These are phyloP conservation scores for Spondyliosoma cantharus DNA, from an alignment of 2,797 vertebrate species.

Conservation along the genomic window DNA sequence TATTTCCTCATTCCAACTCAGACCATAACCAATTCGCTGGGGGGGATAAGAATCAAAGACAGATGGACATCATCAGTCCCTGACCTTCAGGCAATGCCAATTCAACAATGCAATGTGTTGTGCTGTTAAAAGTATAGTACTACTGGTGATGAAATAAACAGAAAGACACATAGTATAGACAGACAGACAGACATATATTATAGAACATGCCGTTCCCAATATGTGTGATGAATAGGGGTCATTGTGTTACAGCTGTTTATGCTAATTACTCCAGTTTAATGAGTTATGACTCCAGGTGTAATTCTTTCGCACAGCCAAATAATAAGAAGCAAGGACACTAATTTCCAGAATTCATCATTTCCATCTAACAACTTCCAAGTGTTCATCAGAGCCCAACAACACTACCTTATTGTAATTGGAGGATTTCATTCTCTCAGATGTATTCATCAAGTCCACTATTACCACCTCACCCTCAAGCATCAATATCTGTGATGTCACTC, in stretches of 20 bases:
- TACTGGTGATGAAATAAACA: slow-evolving; percentile 44
- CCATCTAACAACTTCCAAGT: slow-evolving; percentile 69
- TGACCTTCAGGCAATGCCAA: slow-evolving; percentile 78
- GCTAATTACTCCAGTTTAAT: slow-evolving; percentile 84
- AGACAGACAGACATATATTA: slow-evolving; percentile 57
- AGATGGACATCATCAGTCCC: slow-evolving; percentile 76
- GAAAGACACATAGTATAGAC: slow-evolving; percentile 23
- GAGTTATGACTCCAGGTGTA: slow-evolving; percentile 81
- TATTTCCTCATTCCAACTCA: slow-evolving; percentile 68
- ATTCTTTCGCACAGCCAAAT: slow-evolving; percentile 75
- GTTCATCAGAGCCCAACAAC: slow-evolving; percentile 70
- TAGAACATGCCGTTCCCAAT: slow-evolving; percentile 72
- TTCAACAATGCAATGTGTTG: slow-evolving; percentile 63
- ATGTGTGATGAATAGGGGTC: slow-evolving; percentile 84
- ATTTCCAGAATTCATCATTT: slow-evolving; percentile 79
- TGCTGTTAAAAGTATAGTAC: slow-evolving; percentile 55
- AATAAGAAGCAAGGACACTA: slow-evolving; percentile 74
- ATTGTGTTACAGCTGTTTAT: slow-evolving; percentile 83
- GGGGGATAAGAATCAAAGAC: slow-evolving; percentile 75
- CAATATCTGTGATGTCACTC: slow-evolving; percentile 61
- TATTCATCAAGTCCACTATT: slow-evolving; percentile 43
- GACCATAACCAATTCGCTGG: slow-evolving; percentile 71
- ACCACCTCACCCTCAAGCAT: slow-evolving; percentile 39
- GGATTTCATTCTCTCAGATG: slow-evolving; percentile 54
- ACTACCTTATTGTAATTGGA: slow-evolving; percentile 47